A percentile compares a stretch with the other conserved stretches of the same genome.
Conservation (phyloP, 2,888 invertebrate genomes). For the Phytoseiulus persimilis region DNA sequence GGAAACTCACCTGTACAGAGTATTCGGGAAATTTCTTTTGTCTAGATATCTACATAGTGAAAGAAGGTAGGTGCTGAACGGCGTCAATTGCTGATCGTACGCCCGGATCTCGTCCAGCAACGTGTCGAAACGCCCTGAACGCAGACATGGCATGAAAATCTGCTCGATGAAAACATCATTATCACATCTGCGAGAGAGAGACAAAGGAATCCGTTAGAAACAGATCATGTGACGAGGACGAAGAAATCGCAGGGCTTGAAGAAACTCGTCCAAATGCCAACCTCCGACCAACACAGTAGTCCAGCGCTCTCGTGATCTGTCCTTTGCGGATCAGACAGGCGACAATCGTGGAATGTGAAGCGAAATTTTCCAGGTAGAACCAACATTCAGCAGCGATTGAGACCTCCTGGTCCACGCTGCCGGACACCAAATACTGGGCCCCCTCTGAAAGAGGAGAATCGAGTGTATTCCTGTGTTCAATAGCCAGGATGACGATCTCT, state of each 20-base stretch:
- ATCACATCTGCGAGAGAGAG: slow-evolving; percentile 10
- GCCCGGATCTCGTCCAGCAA: not conserved
- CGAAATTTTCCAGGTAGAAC: slow-evolving; percentile 24
- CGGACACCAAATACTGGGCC: not conserved
- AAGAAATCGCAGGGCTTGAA: too few species aligned
- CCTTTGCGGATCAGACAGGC: not conserved
- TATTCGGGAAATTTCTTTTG: not conserved
- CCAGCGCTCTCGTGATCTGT: not conserved
- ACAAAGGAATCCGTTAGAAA: not conserved
- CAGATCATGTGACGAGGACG: too few species aligned
- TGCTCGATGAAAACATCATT: slow-evolving; percentile 26
- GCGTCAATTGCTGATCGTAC: not conserved
- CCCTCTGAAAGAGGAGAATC: not conserved
- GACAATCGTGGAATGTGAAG: not conserved
- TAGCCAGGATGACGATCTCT: too few species aligned
- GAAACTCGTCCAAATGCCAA: too few species aligned
- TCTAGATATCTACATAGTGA: slow-evolving; percentile 6
- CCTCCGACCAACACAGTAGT: not conserved
- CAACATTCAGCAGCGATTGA: not conserved
- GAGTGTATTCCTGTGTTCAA: too few species aligned
- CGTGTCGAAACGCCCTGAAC: not conserved
- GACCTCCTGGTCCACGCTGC: not conserved
- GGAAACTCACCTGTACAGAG: not conserved
- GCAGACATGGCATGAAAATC: slow-evolving; percentile 14
- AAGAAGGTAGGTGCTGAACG: not conserved